Base-by-base conservation (phyloP, 2,888 invertebrate genomes). In the Pachydiplax longipennis region DNA sequence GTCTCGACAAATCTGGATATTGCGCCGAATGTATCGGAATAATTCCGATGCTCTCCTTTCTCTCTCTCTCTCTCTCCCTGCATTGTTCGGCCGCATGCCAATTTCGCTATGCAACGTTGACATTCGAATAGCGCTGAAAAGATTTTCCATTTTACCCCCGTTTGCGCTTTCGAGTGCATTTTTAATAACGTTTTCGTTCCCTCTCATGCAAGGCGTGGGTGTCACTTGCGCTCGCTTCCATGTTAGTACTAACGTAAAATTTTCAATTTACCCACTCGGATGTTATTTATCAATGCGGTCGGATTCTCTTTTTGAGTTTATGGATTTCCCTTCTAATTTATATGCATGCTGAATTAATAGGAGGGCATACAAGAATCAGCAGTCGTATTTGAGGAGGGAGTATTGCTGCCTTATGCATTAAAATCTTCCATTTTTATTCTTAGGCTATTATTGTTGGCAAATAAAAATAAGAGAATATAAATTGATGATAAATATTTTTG, bases 31-130 rank as follows among this genome's bases (percentile, higher is more conserved):
- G 87, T 87, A 87, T 87, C 37, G 87, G 35, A 61, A 87, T 87
- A 87, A 87, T 87, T 87, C 37, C 83, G 35, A 58, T 83, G 83
- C 35, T 83, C 58, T 82, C 31, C 25, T 15, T 61, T 35, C n/a
- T n/a, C n/a, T n/a, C n/a, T n/a, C n/a, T 37, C 37, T 35, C n/a
- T 40, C 40, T 40, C 83, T n/a, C 53, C 83, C 35, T 65, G 87
- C 87, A 87, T 87, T 87, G 87, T 87, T 87, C 58, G 87, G 37
- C 61, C 87, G 87, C 61, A 87, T 87, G 58, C 87, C 61, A 87
- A 87, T 87, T 87, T 87, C 65, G 37, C 87, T 61, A 31, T 87
- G 87, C 61, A 31, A 44, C 48, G 15, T 31, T 48, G 31, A 61
- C 87, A 37, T 37, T 65, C 58, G 87, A 87, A 61, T 22, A 22